These are phyloP conservation scores for Pygoscelis adeliae DNA, from an alignment of 2,113 vertebrate species.

Conservation along the genomic window DNA sequence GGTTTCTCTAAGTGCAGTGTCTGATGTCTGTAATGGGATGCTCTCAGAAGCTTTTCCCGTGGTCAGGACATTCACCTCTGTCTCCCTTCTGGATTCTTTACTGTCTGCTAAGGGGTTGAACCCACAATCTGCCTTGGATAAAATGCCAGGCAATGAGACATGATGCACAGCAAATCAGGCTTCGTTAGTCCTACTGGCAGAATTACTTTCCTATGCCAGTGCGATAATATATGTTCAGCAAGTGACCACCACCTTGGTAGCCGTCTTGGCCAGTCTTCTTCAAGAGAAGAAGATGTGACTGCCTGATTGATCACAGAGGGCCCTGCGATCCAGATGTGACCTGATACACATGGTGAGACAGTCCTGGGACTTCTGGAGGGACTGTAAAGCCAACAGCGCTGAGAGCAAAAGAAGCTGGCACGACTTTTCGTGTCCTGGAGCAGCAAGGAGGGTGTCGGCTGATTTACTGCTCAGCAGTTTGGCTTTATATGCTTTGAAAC, in stretches of 20 bases:
- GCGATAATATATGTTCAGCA: background rate
- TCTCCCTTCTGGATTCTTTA: background rate
- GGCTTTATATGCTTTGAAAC: background rate
- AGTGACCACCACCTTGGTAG: background rate
- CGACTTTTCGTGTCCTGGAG: background rate
- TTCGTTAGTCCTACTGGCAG: background rate
- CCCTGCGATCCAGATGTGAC: background rate
- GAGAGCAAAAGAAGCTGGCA: background rate
- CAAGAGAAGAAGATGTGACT: background rate
- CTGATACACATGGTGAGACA: rapidly evolving
- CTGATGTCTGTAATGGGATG: background rate
- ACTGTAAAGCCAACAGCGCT: background rate
- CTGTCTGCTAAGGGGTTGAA: background rate
- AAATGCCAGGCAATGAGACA: background rate
- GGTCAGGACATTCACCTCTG: background rate
- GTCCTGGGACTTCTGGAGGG: background rate
- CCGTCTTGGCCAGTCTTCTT: background rate
- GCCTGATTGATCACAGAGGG: no score
- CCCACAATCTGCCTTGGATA: background rate
- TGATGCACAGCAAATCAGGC: rapidly evolving
- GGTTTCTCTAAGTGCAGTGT: background rate
- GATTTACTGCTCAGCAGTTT: conserved; percentile 29
- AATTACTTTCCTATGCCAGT: background rate
- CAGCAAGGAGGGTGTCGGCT: background rate
- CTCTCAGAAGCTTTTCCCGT: background rate